Evolutionary conservation across 2,797 vertebrate genomes (phyloP), one percentile per base, ranked within the genome.

Genomic region (Delichon dasypus): DNA sequence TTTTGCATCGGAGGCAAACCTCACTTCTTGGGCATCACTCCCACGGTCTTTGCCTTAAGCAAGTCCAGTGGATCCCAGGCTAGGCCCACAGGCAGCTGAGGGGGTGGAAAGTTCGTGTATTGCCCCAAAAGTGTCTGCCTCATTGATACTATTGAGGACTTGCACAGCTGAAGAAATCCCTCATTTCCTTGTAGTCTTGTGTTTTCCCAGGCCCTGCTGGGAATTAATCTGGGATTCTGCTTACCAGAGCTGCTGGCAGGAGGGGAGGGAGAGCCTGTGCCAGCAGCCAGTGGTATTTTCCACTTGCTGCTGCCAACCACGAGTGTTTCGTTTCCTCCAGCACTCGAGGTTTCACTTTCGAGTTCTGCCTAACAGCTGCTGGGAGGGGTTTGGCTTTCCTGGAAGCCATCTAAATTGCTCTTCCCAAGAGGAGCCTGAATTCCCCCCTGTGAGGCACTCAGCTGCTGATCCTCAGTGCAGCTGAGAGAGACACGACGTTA

Each of bases 331-430:
- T 73, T 90, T 85, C 81, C 16, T 65, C 12, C 40, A 12, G 67
- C 61, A 11, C 67, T 67, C 47, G 36, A 78, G 74, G 40, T 95
- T 95, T 95, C 91, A 7, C 72, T 95, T 96, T 96, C 71, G 13
- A 36, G 78, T 92, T 94, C 78, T 7, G 48, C 81, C 32, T n/a
- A 0, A 51, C 54, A 19, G 21, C 50, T 61, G 87, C 81, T 3
- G 38, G 16, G n/a, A 30, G 29, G 22, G n/a, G 7, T 8, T 67
- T 12, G 58, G 9, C 42, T 72, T 62, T 77, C 14, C 84, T 4
- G 13, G 64, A 66, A 90, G 15, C n/a, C 1, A 1, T 27, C 18
- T 30, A 53, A 10, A 27, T 32, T 27, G 16, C 32, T 74, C 6
- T 16, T 73, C 25, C 0, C n/a, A 1, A 3, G 30, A 66, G 34